These are phyloP conservation scores for Platynereis dumerilii DNA, from an alignment of 2,888 invertebrate species.

Conservation along the genomic window DNA sequence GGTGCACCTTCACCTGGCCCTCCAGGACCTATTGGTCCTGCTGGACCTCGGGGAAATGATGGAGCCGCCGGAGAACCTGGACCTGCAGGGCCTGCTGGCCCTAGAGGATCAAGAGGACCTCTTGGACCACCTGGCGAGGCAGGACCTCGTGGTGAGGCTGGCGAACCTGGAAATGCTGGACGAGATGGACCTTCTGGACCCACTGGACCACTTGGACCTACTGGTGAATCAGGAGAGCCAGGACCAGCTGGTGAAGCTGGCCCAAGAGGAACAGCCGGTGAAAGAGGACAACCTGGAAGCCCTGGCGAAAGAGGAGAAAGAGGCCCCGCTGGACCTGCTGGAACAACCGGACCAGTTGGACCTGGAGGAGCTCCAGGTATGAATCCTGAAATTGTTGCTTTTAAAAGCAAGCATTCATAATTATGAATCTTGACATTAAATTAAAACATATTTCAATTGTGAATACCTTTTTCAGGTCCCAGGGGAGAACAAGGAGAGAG, in stretches of 20 bases:
- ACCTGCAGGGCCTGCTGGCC: conserved; percentile 21
- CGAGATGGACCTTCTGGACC: conserved; percentile 34
- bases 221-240: conserved; percentile 28
- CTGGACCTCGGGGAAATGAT: conserved; percentile 8
- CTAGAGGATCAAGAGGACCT: conserved; percentile 5
- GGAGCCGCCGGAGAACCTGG: conserved; percentile 24
- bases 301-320: neutral
- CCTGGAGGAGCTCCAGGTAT: neutral
- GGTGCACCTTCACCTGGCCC: conserved; percentile 26
- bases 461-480: too few relatives aligned
- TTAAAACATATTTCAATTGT: too few relatives aligned
- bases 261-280: conserved; percentile 6
- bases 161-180: conserved; percentile 34
- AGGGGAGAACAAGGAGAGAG: neutral
- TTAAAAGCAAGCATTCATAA: too few relatives aligned
- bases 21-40: conserved; percentile 26
- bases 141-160: conserved; percentile 33
- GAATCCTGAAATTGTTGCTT: neutral
- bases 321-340: conserved; percentile 9
- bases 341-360: neutral
- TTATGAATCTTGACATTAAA: too few relatives aligned
- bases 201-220: conserved; percentile 28
- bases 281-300: conserved; percentile 2
- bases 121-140: conserved; percentile 15
- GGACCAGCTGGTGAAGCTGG: conserved; percentile 15